These are phyloP conservation scores for Diadema setosum DNA, from an alignment of 35 echinoderm and acorn worm species.

Conservation along the genomic window DNA sequence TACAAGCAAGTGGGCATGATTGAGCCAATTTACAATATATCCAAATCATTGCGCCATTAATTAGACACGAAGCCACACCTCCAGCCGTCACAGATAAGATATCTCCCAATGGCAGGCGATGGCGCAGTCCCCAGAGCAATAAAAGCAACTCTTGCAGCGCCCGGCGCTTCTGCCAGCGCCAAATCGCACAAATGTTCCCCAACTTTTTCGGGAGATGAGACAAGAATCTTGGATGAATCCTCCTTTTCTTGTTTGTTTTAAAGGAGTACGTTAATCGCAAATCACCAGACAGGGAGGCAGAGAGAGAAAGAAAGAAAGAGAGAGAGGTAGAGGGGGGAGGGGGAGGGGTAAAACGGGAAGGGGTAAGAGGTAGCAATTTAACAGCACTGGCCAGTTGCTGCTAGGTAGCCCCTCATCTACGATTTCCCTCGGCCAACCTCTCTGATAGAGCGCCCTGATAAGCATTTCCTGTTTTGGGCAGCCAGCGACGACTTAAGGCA, in stretches of 20 bases:
- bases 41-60: not conserved
- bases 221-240: constrained; percentile 1
- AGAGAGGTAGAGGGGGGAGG: not conserved
- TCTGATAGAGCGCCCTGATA: not conserved
- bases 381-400: too few species aligned
- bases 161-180: not conserved
- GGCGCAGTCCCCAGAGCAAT: not conserved
- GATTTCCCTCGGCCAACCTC: constrained; percentile 19
- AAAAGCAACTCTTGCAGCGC: too few species aligned
- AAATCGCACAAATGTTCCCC: not conserved
- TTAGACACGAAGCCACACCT: not conserved
- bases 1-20: not conserved
- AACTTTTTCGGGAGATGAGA: not conserved
- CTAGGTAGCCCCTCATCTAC: not conserved
- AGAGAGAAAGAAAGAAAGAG: too few species aligned
- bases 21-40: not conserved
- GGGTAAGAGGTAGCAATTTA: too few species aligned
- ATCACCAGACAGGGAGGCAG: too few species aligned
- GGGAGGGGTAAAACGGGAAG: not conserved
- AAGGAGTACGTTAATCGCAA: too few species aligned
- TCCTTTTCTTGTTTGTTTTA: too few species aligned
- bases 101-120: not conserved
- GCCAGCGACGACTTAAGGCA: too few species aligned
- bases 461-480: not conserved
- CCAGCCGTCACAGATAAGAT: not conserved